These are phyloP conservation scores for Aphelinus certus DNA, from an alignment of 1,140 invertebrate genomes.

Conservation along the genomic window DNA sequence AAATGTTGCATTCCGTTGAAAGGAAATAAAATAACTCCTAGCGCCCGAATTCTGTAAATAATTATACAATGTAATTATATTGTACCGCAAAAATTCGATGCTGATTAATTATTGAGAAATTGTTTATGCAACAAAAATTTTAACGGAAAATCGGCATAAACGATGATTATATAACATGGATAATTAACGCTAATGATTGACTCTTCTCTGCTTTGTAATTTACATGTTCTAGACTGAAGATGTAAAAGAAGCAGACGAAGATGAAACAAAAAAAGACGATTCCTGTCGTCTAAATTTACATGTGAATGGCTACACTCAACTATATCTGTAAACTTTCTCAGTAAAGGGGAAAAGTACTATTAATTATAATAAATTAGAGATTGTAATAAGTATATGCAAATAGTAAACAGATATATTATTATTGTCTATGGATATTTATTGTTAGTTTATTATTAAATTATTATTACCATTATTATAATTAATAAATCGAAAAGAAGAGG, in stretches of 20 bases:
- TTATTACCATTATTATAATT: slow-evolving; percentile 38
- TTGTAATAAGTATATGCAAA: slow-evolving; percentile 54
- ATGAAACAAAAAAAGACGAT: slow-evolving; percentile 15
- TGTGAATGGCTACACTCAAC: slow-evolving; percentile 26
- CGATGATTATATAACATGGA: slow-evolving; percentile 34
- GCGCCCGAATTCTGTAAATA: slow-evolving; percentile 55
- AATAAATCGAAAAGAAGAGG: slow-evolving; percentile 31
- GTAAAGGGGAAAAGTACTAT: slow-evolving; percentile 31
- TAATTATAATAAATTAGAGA: slow-evolving; percentile 46
- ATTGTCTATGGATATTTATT: slow-evolving; percentile 54
- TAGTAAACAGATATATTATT: slow-evolving; percentile 50
- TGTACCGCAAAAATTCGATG: slow-evolving; percentile 46
- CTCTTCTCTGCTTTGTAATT: slow-evolving; percentile 51
- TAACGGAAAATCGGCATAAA: slow-evolving; percentile 6
- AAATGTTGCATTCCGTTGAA: slow-evolving; percentile 61
- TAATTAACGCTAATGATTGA: slow-evolving; percentile 41
- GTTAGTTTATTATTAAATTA: slow-evolving; percentile 53
- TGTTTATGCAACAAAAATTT: slow-evolving; percentile 13
- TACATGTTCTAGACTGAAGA: slow-evolving; percentile 38
- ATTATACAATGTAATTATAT: slow-evolving; percentile 42
- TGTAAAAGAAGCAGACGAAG: slow-evolving; percentile 1
- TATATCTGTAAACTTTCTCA: slow-evolving; percentile 24
- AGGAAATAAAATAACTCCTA: slow-evolving; percentile 44
- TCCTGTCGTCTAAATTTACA: slow-evolving; percentile 23
- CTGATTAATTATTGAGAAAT: slow-evolving; percentile 37